A percentile compares a stretch with the other conserved stretches of the same genome.
phyloP scores from a whole-genome alignment of 2,113 vertebrate genomes.

The Motacilla alba region DNA sequence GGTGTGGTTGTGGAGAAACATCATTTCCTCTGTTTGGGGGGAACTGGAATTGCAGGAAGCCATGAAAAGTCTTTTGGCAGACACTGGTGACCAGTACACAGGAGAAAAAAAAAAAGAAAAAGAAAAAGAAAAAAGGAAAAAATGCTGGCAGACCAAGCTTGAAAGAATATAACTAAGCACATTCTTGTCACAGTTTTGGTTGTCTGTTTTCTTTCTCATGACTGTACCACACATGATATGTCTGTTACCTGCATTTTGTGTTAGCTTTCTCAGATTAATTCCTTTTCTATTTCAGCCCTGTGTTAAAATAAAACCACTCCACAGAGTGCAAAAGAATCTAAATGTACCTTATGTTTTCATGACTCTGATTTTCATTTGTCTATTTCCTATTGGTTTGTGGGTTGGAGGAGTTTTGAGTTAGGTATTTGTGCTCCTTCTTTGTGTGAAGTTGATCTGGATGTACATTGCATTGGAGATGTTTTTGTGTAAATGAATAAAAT shows the following conservation, averaged over 20 bases:
- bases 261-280: background rate
- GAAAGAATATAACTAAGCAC: slow-evolving; percentile 29
- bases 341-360: background rate
- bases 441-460: background rate
- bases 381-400: background rate
- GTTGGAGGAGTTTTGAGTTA: background rate
- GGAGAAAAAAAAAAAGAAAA: background rate
- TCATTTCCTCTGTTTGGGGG: slow-evolving; percentile 1
- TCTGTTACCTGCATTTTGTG: background rate
- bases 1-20: slow-evolving; percentile 19
- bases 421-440: background rate
- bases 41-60: background rate
- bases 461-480: background rate
- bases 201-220: background rate
- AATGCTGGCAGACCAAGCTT: background rate
- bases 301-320: background rate
- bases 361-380: background rate
- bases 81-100: background rate
- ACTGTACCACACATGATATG: background rate
- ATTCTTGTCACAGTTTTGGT: slow-evolving; percentile 30
- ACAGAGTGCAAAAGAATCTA: background rate
- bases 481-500: background rate
- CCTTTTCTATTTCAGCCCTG: background rate
- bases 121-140: background rate
- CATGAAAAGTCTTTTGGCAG: slow-evolving; percentile 16